phyloP scores from a whole-genome alignment of 2,888 invertebrate genomes.

The Julus scandinavius region DNA sequence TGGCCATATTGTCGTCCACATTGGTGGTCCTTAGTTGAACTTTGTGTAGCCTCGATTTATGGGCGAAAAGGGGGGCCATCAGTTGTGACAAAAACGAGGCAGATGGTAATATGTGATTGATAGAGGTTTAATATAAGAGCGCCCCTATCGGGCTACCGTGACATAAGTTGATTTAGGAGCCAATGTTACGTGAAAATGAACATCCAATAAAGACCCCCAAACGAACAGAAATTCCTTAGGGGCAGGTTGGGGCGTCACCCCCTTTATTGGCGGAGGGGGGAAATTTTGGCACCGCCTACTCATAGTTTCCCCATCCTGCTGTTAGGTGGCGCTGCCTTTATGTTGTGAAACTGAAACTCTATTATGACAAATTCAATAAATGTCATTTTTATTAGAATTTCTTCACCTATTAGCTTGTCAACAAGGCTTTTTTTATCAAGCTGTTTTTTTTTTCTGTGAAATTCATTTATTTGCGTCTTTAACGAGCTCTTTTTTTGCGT shows the following conservation, averaged over 20 bases:
- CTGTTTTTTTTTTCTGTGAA: not conserved
- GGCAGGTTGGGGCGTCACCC: conserved; percentile 31
- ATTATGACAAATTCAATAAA: conserved; percentile 46
- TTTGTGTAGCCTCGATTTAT: not conserved
- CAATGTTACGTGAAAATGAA: conserved; percentile 35
- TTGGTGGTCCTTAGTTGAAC: conserved; percentile 8
- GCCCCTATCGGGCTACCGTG: conserved; percentile 17
- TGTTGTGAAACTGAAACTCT: not conserved
- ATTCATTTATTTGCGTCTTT: conserved; percentile 32
- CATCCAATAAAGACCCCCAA: conserved; percentile 37
- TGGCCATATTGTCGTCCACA: conserved; percentile 38
- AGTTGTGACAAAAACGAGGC: not conserved
- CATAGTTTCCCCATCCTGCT: not conserved
- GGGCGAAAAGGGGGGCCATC: not conserved
- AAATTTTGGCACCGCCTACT: not conserved
- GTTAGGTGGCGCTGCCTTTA: conserved; percentile 11
- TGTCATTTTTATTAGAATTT: conserved; percentile 2
- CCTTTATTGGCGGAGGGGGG: conserved; percentile 4
- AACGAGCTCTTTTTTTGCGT: not conserved
- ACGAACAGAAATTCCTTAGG: conserved; percentile 12
- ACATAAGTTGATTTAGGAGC: conserved; percentile 44
- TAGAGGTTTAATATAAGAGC: conserved; percentile 32
- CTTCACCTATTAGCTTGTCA: conserved; percentile 40
- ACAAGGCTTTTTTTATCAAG: not conserved
- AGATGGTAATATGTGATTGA: conserved; percentile 43